phyloP scores from a whole-genome alignment of 2,797 vertebrate genomes.

The Serranus cabrilla region DNA sequence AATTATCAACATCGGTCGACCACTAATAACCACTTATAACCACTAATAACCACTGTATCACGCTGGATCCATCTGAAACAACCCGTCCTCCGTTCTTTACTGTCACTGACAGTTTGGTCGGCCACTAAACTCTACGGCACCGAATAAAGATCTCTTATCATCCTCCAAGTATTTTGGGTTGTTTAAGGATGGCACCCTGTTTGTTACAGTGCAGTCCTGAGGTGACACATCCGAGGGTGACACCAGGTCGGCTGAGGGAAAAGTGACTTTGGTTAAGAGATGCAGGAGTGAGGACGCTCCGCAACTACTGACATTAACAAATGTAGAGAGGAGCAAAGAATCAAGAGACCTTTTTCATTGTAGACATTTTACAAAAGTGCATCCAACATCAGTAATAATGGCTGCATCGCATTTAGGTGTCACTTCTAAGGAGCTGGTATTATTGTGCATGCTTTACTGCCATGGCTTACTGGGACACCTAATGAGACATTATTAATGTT shows the following conservation, averaged over 20 bases:
- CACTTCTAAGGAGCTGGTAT: not conserved
- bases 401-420: not conserved
- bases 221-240: slow-evolving; percentile 30
- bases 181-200: slow-evolving; percentile 43
- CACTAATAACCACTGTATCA: slow-evolving; percentile 14
- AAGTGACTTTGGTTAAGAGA: slow-evolving; percentile 25
- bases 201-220: slow-evolving; percentile 34
- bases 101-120: not conserved
- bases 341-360: slow-evolving; percentile 8
- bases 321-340: slow-evolving; percentile 22
- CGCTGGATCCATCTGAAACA: slow-evolving; percentile 45
- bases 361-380: slow-evolving; percentile 4
- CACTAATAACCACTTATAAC: too few relatives aligned
- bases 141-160: not conserved
- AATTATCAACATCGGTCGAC: too few relatives aligned
- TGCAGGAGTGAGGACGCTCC: slow-evolving; percentile 25
- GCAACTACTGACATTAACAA: slow-evolving; percentile 12
- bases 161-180: not conserved
- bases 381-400: not conserved
- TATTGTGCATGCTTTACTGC: not conserved
- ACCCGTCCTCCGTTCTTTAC: slow-evolving; percentile 5
- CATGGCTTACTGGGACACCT: not conserved
- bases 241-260: slow-evolving; percentile 20
- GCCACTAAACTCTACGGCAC: not conserved
- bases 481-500: not conserved